Percentiles rank a stretch among this genome's conserved stretches.
phyloP scores from a whole-genome alignment of 2,888 invertebrate genomes.

The Thyatira batis region DNA sequence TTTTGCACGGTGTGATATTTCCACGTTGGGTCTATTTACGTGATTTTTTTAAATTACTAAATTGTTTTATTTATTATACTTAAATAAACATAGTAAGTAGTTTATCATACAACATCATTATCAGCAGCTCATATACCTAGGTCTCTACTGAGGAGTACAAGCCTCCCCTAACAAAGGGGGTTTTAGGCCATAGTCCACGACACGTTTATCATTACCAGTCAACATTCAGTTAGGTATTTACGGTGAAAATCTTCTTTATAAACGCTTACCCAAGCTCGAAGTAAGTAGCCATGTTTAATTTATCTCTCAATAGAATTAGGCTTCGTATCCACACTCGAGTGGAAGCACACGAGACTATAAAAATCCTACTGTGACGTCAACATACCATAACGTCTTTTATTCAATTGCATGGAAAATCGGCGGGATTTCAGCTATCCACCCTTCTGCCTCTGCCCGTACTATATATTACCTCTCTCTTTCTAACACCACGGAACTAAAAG shows the following conservation, averaged over 20 bases:
- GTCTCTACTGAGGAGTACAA: no score
- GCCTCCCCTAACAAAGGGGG: no score
- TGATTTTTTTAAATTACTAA: background rate
- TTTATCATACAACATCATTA: no score
- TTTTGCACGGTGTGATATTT: slow-evolving; percentile 21
- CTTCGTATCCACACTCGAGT: slow-evolving; percentile 20
- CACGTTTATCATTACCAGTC: no score
- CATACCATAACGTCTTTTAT: slow-evolving; percentile 74
- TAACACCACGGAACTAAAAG: slow-evolving; percentile 11
- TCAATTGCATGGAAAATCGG: slow-evolving; percentile 79
- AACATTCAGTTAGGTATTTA: no score
- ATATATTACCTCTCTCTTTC: slow-evolving; percentile 34
- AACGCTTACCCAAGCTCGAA: background rate
- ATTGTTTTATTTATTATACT: background rate
- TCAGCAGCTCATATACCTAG: no score
- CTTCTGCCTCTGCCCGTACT: slow-evolving; percentile 28
- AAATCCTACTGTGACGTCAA: slow-evolving; percentile 61
- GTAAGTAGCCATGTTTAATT: background rate
- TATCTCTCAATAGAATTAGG: slow-evolving; percentile 14
- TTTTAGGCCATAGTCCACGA: no score
- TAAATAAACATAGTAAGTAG: no score
- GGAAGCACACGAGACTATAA: slow-evolving; percentile 44
- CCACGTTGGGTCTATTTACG: slow-evolving; percentile 22
- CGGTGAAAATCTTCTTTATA: background rate
- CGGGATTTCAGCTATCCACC: slow-evolving; percentile 65